Conservation (phyloP, 1,140 invertebrate genomes). For the Eubasilissa regina region DNA sequence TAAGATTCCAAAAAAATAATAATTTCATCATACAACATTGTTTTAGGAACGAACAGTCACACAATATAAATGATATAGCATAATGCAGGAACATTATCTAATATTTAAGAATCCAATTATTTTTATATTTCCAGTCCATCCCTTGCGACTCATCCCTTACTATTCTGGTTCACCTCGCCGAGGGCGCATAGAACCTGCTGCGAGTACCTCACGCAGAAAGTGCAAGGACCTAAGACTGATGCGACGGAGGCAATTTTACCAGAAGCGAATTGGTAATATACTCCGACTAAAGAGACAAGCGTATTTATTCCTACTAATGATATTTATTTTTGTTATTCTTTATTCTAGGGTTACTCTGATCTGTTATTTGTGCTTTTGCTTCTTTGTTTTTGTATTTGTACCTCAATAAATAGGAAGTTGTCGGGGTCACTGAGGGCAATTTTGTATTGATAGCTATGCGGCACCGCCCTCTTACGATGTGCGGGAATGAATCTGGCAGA, state of each 20-base stretch:
- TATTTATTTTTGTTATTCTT: too few species aligned
- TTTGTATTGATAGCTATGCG: too few species aligned
- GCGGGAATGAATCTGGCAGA: too few species aligned
- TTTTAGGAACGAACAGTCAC: neutral
- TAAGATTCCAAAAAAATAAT: too few species aligned
- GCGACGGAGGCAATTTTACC: neutral
- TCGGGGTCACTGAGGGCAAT: too few species aligned
- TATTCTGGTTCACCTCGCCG: conserved; percentile 6
- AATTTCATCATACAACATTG: too few species aligned
- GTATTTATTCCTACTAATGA: too few species aligned
- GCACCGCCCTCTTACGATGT: too few species aligned
- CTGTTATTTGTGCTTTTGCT: too few species aligned
- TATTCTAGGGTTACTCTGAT: too few species aligned
- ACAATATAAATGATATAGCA: neutral
- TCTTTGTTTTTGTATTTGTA: too few species aligned
- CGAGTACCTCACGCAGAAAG: neutral
- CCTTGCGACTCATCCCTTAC: neutral
- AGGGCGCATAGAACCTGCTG: neutral
- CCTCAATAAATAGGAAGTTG: too few species aligned
- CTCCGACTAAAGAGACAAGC: conserved; percentile 8
- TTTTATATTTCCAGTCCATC: neutral
- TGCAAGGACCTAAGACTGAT: neutral
- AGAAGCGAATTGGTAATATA: neutral
- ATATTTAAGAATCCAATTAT: neutral
- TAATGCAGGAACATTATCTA: neutral